Evolutionary conservation across 2,888 invertebrate genomes (phyloP).

Genomic region (Calliphora vomitoria): DNA sequence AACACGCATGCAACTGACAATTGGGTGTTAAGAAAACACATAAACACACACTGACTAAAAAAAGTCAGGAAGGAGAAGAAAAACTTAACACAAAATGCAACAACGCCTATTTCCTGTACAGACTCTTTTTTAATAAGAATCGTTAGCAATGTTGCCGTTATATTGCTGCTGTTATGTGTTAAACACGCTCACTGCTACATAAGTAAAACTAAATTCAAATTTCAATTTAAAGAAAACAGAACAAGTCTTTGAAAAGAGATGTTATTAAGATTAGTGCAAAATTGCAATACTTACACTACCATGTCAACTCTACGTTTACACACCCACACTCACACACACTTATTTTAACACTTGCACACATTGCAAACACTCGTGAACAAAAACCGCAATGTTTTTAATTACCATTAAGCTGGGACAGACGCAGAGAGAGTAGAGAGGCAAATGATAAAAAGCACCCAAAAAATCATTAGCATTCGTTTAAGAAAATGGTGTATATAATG

Average conservation of each 20-base stretch:
- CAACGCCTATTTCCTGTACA: constrained; percentile 71
- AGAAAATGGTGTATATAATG: constrained; percentile 41
- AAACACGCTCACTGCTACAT: no score
- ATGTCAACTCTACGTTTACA: constrained; percentile 10
- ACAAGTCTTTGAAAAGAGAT: constrained; percentile 68
- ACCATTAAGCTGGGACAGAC: constrained; percentile 30
- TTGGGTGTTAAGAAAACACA: constrained; percentile 67
- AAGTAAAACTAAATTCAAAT: constrained; percentile 14
- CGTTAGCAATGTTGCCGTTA: not conserved
- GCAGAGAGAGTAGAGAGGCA: not conserved
- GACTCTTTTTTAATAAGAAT: constrained; percentile 52
- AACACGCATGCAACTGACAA: constrained; percentile 74
- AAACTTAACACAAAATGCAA: constrained; percentile 68
- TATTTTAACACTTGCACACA: constrained; percentile 1
- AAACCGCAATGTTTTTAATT: constrained; percentile 63
- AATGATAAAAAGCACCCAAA: not conserved
- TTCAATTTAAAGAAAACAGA: constrained; percentile 40
- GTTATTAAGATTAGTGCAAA: constrained; percentile 64
- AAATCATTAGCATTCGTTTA: constrained; percentile 68
- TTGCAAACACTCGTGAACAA: constrained; percentile 18
- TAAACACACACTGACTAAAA: constrained; percentile 51
- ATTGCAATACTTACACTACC: constrained; percentile 46
- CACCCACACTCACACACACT: constrained; percentile 27
- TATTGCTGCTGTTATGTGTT: not conserved
- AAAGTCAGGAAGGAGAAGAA: constrained; percentile 18